Conservation (phyloP, 2,888 invertebrate genomes). For the Boloria selene region DNA sequence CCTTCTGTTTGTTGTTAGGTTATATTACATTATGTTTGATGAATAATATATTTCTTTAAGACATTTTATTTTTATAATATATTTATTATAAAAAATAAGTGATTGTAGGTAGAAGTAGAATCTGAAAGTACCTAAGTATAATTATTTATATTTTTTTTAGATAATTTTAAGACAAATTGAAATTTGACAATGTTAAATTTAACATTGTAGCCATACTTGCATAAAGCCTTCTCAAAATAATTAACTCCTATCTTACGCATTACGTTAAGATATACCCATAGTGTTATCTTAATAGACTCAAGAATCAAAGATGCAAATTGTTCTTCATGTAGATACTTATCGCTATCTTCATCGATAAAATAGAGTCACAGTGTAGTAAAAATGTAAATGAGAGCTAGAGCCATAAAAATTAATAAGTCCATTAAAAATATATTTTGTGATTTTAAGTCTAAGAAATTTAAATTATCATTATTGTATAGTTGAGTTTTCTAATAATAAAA, state of each 20-base stretch:
- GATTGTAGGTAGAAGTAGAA: too few species aligned
- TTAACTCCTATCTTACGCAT: background rate
- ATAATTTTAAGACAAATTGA: background rate
- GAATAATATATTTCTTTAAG: too few species aligned
- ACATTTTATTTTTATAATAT: too few species aligned
- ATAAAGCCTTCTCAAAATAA: background rate
- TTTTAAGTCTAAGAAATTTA: background rate
- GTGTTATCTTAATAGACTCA: conserved; percentile 9
- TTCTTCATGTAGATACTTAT: conserved; percentile 3
- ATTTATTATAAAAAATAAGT: too few species aligned
- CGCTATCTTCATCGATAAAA: background rate
- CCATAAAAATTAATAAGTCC: conserved; percentile 2
- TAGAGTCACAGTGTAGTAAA: background rate
- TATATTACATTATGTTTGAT: too few species aligned
- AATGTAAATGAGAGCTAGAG: conserved; percentile 3
- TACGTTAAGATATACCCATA: background rate
- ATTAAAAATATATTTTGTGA: background rate
- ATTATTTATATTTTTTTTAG: too few species aligned
- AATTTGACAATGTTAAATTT: too few species aligned
- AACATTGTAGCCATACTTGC: too few species aligned
- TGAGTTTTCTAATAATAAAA: too few species aligned
- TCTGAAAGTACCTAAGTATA: too few species aligned
- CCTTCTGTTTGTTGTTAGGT: too few species aligned
- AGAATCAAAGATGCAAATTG: conserved; percentile 17
- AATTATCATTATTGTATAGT: too few species aligned